Percentiles rank a stretch among this genome's conserved stretches.
Conservation (phyloP, 35 echinoderm and acorn worm genomes). For the Hemicentrotus pulcherrimus region DNA sequence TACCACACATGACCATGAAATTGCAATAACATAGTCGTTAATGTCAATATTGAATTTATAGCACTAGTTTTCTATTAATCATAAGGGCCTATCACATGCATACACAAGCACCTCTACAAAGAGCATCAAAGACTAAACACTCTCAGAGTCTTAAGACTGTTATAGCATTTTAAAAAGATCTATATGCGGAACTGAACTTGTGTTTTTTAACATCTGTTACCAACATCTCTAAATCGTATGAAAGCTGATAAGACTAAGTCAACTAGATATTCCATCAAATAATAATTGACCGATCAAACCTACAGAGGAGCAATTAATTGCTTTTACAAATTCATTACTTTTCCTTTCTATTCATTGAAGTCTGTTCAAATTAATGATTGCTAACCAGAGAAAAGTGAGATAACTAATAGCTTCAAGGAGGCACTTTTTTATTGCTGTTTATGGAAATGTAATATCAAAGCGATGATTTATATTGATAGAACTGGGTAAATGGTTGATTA, state of each 20-base stretch:
- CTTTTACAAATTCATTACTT: background rate
- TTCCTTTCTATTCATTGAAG: background rate
- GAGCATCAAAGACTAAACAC: no score
- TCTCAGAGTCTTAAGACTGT: no score
- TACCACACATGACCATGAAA: background rate
- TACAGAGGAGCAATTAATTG: background rate
- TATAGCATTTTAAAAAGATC: no score
- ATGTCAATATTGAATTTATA: background rate
- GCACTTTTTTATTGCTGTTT: background rate
- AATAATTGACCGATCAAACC: background rate
- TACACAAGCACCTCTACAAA: background rate
- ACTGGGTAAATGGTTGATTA: background rate
- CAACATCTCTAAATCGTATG: background rate
- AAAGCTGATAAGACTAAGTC: background rate
- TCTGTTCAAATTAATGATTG: background rate
- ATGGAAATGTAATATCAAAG: background rate
- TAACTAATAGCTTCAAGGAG: background rate
- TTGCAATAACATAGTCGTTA: background rate
- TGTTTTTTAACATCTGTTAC: no score
- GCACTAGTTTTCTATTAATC: background rate
- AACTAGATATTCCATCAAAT: background rate
- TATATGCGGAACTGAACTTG: no score
- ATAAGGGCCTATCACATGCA: background rate
- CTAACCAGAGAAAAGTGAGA: background rate
- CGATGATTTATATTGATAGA: background rate